Evolutionary conservation across 2,888 invertebrate genomes (phyloP), one percentile per base, ranked within the genome.

Genomic region (Xylophagus ater): DNA sequence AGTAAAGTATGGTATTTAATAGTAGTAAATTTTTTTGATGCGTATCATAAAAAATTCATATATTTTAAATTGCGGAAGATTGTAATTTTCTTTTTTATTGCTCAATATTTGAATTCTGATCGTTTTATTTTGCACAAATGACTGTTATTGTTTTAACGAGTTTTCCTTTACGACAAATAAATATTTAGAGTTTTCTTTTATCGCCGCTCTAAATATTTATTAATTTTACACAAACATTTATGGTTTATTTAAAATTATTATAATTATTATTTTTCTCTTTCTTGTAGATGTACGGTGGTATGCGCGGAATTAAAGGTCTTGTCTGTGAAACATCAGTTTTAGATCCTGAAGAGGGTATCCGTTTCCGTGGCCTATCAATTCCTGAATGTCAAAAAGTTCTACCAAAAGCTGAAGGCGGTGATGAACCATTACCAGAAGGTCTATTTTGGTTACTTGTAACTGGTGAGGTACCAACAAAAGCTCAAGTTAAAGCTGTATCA

Each of bases 381-480:
- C 89, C 90, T 21, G 89, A 93, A 62, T 89, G 89, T 62, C 89
- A 90, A 61, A 78, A 90, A 59, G 63, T 81, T 7, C 68, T 93
- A 45, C 92, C 92, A 1, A 86, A 83, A 59, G 89, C 83, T 8
- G 51, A 55, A 2, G 79, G 81, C 35, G 90, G 90, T 26, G 64
- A 65, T 20, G 88, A 93, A 60, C 90, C 90, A 5, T 70, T 92
- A 24, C 93, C 93, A 2, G 93, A 93, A 66, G 92, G 86, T 60
- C 73, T 92, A n/a, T 93, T 90, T 69, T 93, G 92, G 90, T 71
- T 93, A 34, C 68, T 93, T 47, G 72, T 84, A 51, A 93, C 93
- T 48, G 92, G 92, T 14, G 84, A 92, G 44, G 72, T 92, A 32
- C 93, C 92, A 34, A 83, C 72, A 35, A 76, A 83, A 14, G 76